phyloP scores from a whole-genome alignment of 2,797 vertebrate species.

The Crocidura indochinensis region DNA sequence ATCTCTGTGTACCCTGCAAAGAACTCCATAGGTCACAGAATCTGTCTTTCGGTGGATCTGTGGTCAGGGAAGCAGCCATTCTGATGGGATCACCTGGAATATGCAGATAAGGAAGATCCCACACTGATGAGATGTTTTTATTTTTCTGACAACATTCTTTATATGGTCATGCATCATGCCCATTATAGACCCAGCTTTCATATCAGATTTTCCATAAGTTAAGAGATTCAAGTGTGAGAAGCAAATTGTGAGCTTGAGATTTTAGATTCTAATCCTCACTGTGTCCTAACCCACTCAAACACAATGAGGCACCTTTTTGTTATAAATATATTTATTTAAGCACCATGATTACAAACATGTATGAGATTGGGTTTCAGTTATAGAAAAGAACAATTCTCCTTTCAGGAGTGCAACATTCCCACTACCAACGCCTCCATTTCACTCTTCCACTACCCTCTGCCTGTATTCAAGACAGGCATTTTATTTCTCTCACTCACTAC shows the following conservation, averaged over 20 bases:
- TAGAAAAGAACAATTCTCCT: too few species aligned
- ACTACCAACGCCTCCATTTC: too few species aligned
- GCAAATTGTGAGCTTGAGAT: conserved; percentile 37
- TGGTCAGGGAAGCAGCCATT: not conserved
- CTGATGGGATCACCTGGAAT: conserved; percentile 2
- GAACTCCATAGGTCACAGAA: not conserved
- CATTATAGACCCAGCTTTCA: conserved; percentile 5
- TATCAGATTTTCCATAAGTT: conserved; percentile 14
- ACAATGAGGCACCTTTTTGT: not conserved
- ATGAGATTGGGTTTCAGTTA: too few species aligned
- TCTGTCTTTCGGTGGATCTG: not conserved
- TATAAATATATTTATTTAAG: too few species aligned
- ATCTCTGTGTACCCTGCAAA: not conserved
- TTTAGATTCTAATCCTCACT: conserved; percentile 35
- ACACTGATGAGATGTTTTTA: not conserved
- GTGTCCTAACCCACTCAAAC: conserved; percentile 43
- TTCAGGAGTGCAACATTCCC: too few species aligned
- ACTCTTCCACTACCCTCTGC: too few species aligned
- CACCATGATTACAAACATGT: too few species aligned
- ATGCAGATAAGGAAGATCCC: not conserved
- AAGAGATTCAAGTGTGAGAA: conserved; percentile 4
- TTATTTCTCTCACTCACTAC: too few species aligned
- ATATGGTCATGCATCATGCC: not conserved
- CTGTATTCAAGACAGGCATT: too few species aligned
- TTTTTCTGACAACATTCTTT: not conserved